A percentile compares a stretch with the other conserved stretches of the same genome.
These are phyloP conservation scores for Bungarus multicinctus DNA, from an alignment of 2,113 vertebrate genomes.

Conservation along the genomic window DNA sequence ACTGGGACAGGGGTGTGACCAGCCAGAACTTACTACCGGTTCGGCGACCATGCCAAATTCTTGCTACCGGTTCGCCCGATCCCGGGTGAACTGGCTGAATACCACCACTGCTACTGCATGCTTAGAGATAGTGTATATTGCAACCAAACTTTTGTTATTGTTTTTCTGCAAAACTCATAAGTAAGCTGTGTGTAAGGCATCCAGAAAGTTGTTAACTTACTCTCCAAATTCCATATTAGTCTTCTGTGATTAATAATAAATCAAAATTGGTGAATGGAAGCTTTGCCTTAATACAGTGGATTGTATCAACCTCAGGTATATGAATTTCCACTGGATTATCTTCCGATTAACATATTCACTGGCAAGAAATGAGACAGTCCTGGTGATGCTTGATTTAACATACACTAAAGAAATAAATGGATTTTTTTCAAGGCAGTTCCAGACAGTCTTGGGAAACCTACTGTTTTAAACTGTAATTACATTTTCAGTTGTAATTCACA, in stretches of 20 bases:
- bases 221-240: slow-evolving; percentile 34
- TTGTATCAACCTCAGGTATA: slow-evolving; percentile 33
- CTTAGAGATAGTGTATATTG: neutral
- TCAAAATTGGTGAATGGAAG: slow-evolving; percentile 28
- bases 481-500: neutral
- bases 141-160: neutral
- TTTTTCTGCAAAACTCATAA: neutral
- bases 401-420: neutral
- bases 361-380: slow-evolving; percentile 43
- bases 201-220: slow-evolving; percentile 41
- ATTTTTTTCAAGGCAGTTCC: neutral
- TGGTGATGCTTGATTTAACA: slow-evolving; percentile 8
- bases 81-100: no score
- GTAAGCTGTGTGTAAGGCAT: no score
- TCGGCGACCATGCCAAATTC: no score
- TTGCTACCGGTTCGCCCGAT: no score
- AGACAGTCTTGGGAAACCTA: neutral
- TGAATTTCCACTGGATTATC: slow-evolving; percentile 37
- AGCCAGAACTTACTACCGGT: no score
- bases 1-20: no score
- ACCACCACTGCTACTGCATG: neutral
- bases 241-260: slow-evolving; percentile 46
- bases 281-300: slow-evolving; percentile 37
- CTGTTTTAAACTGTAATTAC: neutral
- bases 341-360: slow-evolving; percentile 36